These are phyloP conservation scores for Mus minutoides DNA, from an alignment of 2,797 vertebrate genomes.

Conservation along the genomic window DNA sequence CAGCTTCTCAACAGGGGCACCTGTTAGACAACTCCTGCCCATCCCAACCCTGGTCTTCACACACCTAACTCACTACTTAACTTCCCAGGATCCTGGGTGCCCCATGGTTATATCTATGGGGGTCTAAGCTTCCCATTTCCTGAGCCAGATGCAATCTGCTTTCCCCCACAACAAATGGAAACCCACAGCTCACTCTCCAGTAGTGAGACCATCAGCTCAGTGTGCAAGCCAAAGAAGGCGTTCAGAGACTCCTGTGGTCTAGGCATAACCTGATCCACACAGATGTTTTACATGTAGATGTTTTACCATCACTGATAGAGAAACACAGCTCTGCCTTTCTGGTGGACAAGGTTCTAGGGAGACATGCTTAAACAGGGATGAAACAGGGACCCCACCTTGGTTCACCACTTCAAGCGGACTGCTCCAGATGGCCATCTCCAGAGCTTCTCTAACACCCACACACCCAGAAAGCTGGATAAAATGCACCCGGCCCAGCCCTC, in stretches of 20 bases:
- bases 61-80: slow-evolving; percentile 4
- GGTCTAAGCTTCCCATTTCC: background rate
- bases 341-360: background rate
- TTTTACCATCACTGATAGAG: background rate
- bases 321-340: background rate
- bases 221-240: background rate
- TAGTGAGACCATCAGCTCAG: background rate
- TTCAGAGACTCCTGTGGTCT: background rate
- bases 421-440: background rate
- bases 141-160: background rate
- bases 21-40: background rate
- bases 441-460: background rate
- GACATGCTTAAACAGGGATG: background rate
- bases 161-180: slow-evolving; percentile 52
- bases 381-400: background rate
- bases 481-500: background rate
- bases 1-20: background rate
- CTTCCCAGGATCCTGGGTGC: background rate
- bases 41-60: background rate
- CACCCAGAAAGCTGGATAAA: slow-evolving; percentile 29
- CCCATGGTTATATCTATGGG: background rate
- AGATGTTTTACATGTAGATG: background rate
- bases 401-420: background rate
- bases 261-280: slow-evolving; percentile 7
- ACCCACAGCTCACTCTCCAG: background rate